Evolutionary conservation across 1,140 invertebrate genomes (phyloP).

Genomic region (Teleogryllus occipitalis): DNA sequence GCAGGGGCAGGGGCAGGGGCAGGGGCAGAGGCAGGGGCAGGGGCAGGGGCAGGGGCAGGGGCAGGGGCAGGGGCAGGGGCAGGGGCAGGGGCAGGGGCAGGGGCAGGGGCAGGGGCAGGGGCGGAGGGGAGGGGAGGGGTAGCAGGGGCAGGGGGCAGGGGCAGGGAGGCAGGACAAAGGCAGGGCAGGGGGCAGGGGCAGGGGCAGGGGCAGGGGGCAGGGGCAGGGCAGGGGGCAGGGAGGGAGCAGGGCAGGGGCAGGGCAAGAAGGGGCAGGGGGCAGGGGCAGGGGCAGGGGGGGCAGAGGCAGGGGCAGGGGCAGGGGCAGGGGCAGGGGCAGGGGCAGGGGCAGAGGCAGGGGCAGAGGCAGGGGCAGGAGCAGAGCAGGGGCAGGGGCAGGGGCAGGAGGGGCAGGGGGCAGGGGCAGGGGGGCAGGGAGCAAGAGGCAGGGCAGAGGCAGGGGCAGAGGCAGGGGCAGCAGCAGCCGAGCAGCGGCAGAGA

Average conservation of each 20-base stretch:
- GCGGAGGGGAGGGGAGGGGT: not conserved
- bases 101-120: not conserved
- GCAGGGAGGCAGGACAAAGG: not conserved
- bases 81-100: not conserved
- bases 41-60: not conserved
- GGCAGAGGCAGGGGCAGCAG: not conserved
- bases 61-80: not conserved
- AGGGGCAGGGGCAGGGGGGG: constrained; percentile 17
- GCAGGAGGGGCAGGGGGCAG: no score
- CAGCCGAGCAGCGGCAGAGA: no score
- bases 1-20: no score
- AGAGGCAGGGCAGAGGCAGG: no score
- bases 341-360: no score
- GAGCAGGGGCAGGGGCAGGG: no score
- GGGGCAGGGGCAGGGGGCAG: not conserved
- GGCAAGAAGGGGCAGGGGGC: constrained; percentile 9
- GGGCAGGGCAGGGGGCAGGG: constrained; percentile 22
- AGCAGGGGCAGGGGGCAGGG: not conserved
- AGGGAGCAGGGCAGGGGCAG: constrained; percentile 18
- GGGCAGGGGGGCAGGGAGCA: no score
- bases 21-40: no score
- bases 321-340: no score
- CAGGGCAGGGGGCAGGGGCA: not conserved
- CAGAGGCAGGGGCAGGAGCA: no score
- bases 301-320: constrained; percentile 4